Conservation (phyloP, 2,888 invertebrate species). For the Bombylius major region DNA sequence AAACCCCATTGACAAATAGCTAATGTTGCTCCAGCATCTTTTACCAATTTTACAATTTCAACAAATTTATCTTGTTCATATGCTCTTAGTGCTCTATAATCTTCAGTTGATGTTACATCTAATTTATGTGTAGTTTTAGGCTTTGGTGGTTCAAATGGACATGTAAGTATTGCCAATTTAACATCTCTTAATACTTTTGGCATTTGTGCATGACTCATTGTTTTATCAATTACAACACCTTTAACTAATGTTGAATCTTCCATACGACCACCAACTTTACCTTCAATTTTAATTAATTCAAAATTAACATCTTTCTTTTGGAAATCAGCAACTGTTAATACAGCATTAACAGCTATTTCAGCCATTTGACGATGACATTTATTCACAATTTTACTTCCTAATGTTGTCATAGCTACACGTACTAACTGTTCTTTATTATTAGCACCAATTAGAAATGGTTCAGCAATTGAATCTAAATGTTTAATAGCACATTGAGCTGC, state of each 20-base stretch:
- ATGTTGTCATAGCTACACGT: constrained; percentile 93
- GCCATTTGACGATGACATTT: constrained; percentile 96
- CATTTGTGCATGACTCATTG: constrained; percentile 99
- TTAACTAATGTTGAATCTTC: constrained; percentile 94
- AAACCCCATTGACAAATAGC: constrained; percentile 99
- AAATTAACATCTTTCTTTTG: constrained; percentile 94
- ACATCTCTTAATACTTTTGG: constrained; percentile 81
- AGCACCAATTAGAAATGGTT: constrained; percentile 75
- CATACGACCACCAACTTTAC: constrained; percentile 91
- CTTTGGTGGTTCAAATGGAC: constrained; percentile 99
- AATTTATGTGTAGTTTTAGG: constrained; percentile 99
- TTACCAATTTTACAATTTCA: constrained; percentile 71
- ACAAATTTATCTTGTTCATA: constrained; percentile 94
- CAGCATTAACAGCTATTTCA: constrained; percentile 95
- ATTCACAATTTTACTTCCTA: constrained; percentile 97
- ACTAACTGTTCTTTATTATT: constrained; percentile 78
- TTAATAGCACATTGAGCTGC: constrained; percentile 81
- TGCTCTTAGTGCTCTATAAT: constrained; percentile 79
- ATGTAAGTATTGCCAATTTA: constrained; percentile 93
- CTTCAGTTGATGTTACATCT: constrained; percentile 90
- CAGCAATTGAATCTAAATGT: constrained; percentile 78
- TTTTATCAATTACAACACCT: constrained; percentile 96
- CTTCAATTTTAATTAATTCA: constrained; percentile 96
- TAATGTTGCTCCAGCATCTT: constrained; percentile 85
- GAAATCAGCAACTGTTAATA: constrained; percentile 86